Evolutionary conservation across 53 echinoderm and acorn worm genomes (phyloP).

Genomic region (Temnopleurus reevesii): DNA sequence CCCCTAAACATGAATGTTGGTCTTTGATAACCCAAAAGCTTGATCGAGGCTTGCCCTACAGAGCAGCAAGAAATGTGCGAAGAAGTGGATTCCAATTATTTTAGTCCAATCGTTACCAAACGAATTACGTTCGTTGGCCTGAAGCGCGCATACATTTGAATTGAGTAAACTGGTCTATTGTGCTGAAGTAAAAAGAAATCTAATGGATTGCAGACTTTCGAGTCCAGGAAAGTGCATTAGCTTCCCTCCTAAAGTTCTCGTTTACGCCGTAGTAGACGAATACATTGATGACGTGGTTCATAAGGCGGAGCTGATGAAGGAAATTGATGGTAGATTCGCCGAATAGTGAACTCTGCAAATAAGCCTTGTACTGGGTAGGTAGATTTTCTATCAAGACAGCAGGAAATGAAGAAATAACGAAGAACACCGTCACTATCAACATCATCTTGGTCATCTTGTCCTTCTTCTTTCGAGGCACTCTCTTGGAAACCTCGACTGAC

Average conservation of each 20-base stretch:
- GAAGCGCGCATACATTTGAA: too few relatives aligned
- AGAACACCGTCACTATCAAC: not conserved
- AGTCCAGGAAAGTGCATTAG: conserved; percentile 14
- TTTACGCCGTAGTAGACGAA: conserved; percentile 28
- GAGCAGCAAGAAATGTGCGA: too few relatives aligned
- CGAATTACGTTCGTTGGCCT: too few relatives aligned
- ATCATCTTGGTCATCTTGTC: conserved; percentile 16
- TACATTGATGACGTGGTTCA: conserved; percentile 27
- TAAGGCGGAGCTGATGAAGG: not conserved
- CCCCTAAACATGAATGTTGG: too few relatives aligned
- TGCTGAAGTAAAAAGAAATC: too few relatives aligned
- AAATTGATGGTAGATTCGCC: not conserved
- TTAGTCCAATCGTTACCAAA: too few relatives aligned
- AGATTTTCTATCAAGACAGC: not conserved
- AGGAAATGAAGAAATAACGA: not conserved
- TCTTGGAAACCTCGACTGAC: not conserved
- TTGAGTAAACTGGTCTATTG: too few relatives aligned
- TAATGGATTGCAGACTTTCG: too few relatives aligned
- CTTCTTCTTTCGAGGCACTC: not conserved
- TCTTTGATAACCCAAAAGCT: too few relatives aligned
- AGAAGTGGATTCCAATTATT: too few relatives aligned
- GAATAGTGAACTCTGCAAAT: not conserved
- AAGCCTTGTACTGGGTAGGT: not conserved
- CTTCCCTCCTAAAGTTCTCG: not conserved
- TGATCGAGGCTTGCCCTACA: too few relatives aligned